Evolutionary conservation across 2,113 vertebrate species (phyloP).

Genomic region (Cottus gobio): DNA sequence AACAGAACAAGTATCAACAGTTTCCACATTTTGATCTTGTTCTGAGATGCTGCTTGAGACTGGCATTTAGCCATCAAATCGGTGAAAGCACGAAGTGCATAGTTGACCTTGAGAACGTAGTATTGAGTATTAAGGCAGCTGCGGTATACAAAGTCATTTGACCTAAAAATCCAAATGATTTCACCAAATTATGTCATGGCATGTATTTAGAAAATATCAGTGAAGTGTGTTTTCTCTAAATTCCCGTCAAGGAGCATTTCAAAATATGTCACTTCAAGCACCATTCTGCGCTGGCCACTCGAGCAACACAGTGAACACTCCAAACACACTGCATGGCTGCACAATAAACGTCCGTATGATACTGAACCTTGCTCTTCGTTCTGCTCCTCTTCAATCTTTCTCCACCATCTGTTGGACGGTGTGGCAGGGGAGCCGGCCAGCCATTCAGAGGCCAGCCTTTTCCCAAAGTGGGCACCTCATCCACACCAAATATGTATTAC

Average conservation of each 20-base stretch:
- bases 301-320: neutral
- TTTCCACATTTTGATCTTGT: neutral
- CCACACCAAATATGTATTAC: neutral
- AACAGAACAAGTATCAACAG: neutral
- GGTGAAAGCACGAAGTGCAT: neutral
- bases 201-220: no score
- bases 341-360: neutral
- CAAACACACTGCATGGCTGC: neutral
- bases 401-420: neutral
- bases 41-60: neutral
- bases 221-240: no score
- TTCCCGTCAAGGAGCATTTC: neutral
- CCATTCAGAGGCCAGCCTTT: neutral
- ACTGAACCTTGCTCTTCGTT: neutral
- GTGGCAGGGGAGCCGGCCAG: neutral
- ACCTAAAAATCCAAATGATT: neutral
- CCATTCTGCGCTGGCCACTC: neutral
- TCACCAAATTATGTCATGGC: neutral
- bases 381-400: neutral
- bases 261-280: neutral
- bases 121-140: neutral
- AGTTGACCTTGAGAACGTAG: neutral
- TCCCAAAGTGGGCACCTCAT: neutral
- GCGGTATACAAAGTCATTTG: neutral
- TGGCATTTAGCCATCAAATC: no score